A percentile compares a stretch with the other conserved stretches of the same genome.
phyloP scores from a whole-genome alignment of 2,797 vertebrate species.

The Tokudaia muenninki region DNA sequence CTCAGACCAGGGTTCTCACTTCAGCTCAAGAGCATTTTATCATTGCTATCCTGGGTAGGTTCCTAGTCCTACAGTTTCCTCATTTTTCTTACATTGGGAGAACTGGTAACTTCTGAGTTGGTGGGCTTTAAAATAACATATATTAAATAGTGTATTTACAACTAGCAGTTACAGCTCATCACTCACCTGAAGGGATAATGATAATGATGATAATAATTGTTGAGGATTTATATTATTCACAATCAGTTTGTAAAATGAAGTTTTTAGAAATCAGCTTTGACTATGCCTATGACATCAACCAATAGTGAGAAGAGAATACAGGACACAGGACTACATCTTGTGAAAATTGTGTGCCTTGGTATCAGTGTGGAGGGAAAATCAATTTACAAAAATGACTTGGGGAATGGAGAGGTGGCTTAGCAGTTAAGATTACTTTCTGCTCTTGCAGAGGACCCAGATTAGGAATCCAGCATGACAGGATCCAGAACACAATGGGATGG shows the following conservation, averaged over 20 bases:
- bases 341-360: not conserved
- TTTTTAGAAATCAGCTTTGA: constrained; percentile 7
- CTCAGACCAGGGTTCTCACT: not conserved
- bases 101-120: not conserved
- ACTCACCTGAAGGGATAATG: not conserved
- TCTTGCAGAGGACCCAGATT: not conserved
- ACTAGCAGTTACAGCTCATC: not conserved
- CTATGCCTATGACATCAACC: not conserved
- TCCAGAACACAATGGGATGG: constrained; percentile 41
- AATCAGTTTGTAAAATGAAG: not conserved
- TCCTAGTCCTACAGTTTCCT: not conserved
- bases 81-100: not conserved
- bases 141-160: not conserved
- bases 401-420: no score
- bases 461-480: not conserved
- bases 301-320: not conserved
- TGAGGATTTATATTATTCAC: not conserved
- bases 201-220: not conserved
- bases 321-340: not conserved
- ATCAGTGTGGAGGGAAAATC: constrained; percentile 5
- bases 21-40: not conserved
- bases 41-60: not conserved
- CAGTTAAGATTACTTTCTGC: not conserved
- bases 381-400: not conserved
- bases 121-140: not conserved